Evolutionary conservation across 2,797 vertebrate species (phyloP), one percentile per base, ranked within the genome.

Genomic region (Ceyx erithaca): DNA sequence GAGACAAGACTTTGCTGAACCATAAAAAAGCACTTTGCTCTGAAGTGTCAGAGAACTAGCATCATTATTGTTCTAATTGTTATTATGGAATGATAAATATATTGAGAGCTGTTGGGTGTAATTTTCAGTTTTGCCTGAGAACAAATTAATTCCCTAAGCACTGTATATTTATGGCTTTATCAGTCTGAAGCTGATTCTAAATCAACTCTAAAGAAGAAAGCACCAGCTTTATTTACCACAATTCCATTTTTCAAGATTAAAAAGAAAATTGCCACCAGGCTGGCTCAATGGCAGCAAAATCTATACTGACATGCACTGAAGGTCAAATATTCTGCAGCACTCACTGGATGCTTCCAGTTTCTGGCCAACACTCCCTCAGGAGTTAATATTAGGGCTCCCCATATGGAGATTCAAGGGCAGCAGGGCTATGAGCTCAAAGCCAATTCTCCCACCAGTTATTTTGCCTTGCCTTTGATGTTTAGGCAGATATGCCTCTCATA

Each of bases 201-300:
- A 64, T 85, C 54, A 90, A 55, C 64, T 45, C 48, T 48, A 55
- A 85, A 72, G 52, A 90, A 80, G 70, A 80, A 91, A 91, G 41
- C 49, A 78, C 30, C 72, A 80, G 40, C 64, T 76, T 92, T n/a
- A 35, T 83, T 95, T 94, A 62, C 67, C 69, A 86, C 18, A 64
- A 48, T 71, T 91, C 43, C 75, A 59, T 92, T 94, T 90, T 90
- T 84, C 89, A 80, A 77, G 37, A 80, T 79, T 89, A 87, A 90
- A 90, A 92, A 80, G 41, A 83, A 94, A 93, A 88, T 68, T 64
- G 19, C 68, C 64, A 64, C 55, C 59, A 85, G 59, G 11, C 64
- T 80, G 64, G 26, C 28, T 84, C 89, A 92, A 79, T 80, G 48
- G 43, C 62, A 90, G 80, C 6, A 68, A 95, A 95, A 81, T 84